Percentiles rank a stretch among this genome's conserved stretches.
Conservation (phyloP, 2,888 invertebrate species). For the Carterocephalus palaemon region DNA sequence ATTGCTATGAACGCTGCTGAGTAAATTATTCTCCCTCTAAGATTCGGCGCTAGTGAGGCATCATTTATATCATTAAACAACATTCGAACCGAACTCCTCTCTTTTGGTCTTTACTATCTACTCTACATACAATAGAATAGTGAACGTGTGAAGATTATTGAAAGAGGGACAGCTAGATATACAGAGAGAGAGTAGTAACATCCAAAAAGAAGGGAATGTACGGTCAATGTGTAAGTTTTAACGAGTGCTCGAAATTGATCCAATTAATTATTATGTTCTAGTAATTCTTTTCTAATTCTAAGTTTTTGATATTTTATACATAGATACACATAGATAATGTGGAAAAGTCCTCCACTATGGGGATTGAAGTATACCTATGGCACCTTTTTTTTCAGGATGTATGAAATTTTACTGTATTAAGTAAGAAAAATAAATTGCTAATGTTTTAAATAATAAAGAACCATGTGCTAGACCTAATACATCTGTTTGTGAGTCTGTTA, state of each 20-base stretch:
- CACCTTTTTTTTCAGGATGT: conserved; percentile 27
- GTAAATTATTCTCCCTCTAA: conserved; percentile 24
- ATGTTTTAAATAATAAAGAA: conserved; percentile 7
- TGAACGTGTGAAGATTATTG: conserved; percentile 65
- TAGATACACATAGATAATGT: conserved; percentile 56
- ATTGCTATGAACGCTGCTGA: conserved; percentile 26
- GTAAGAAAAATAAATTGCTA: conserved; percentile 13
- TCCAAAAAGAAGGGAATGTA: conserved; percentile 69
- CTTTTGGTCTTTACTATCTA: conserved; percentile 71
- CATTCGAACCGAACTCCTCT: conserved; percentile 62
- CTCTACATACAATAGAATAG: conserved; percentile 65
- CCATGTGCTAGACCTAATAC: conserved; percentile 1
- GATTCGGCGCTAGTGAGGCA: conserved; percentile 28
- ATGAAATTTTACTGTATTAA: conserved; percentile 28
- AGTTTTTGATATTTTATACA: conserved; percentile 67
- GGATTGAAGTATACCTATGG: conserved; percentile 31
- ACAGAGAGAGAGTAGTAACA: conserved; percentile 61
- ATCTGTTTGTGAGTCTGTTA: conserved; percentile 24
- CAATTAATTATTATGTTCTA: conserved; percentile 72
- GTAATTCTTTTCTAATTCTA: conserved; percentile 76
- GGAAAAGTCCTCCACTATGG: conserved; percentile 47
- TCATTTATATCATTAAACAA: conserved; percentile 39
- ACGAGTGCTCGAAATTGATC: conserved; percentile 76
- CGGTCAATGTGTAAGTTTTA: conserved; percentile 77
- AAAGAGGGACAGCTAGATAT: conserved; percentile 45